phyloP scores from a whole-genome alignment of 2,888 invertebrate species.

The Chloroclysta siterata region DNA sequence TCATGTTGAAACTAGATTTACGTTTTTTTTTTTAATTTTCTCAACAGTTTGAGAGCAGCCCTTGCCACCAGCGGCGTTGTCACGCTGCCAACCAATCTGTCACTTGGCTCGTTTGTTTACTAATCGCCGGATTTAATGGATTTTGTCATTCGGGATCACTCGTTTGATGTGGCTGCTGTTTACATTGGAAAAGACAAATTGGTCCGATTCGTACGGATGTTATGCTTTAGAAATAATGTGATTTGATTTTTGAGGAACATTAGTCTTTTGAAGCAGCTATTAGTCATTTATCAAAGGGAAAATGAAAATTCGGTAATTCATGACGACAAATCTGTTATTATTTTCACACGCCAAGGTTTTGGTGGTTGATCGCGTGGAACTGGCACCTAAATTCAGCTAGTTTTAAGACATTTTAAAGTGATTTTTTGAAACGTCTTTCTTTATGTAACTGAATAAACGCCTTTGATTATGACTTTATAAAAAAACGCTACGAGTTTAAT shows the following conservation, averaged over 20 bases:
- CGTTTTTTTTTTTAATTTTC: background rate
- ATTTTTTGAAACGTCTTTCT: too few relatives aligned
- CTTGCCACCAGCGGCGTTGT: constrained; percentile 57
- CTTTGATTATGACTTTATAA: too few relatives aligned
- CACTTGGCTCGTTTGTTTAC: constrained; percentile 81
- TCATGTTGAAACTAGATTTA: background rate
- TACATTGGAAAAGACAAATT: constrained; percentile 73
- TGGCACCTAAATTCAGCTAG: too few relatives aligned
- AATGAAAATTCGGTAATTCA: constrained; percentile 1
- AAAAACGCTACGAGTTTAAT: too few relatives aligned
- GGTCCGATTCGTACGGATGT: constrained; percentile 45
- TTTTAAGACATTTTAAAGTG: too few relatives aligned
- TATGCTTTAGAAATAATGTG: constrained; percentile 25
- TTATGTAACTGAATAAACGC: too few relatives aligned
- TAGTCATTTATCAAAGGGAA: constrained; percentile 17
- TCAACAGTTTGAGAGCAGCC: constrained; percentile 1
- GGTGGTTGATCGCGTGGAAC: background rate
- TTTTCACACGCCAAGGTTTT: constrained; percentile 3
- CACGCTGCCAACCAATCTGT: constrained; percentile 81
- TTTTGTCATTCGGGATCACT: constrained; percentile 73
- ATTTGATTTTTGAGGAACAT: constrained; percentile 23
- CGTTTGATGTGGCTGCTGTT: constrained; percentile 77
- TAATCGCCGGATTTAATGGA: constrained; percentile 81
- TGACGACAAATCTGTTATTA: background rate
- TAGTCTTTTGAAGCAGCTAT: constrained; percentile 23